A percentile compares a stretch with the other conserved stretches of the same genome.
Conservation (phyloP, 2,888 invertebrate species). For the Stictocephala bisonia region DNA sequence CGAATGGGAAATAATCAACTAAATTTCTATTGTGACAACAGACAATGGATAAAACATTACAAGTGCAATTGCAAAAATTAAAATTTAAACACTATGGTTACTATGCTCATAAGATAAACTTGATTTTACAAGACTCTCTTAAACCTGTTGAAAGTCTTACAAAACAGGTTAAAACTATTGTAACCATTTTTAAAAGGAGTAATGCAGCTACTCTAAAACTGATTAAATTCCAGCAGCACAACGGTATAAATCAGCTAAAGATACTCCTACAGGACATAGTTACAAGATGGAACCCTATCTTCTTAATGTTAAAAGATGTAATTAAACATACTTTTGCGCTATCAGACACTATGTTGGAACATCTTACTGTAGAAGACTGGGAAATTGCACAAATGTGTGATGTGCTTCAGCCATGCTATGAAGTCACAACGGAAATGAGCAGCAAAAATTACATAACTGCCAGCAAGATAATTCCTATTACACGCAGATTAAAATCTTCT, state of each 20-base stretch:
- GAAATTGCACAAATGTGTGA: constrained; percentile 19
- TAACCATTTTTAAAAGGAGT: constrained; percentile 16
- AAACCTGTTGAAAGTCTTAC: neutral
- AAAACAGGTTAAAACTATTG: constrained; percentile 15
- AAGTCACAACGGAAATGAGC: constrained; percentile 45
- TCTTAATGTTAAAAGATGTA: constrained; percentile 11
- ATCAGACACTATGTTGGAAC: constrained; percentile 4
- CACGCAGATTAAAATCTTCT: constrained; percentile 18
- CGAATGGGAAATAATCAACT: constrained; percentile 58
- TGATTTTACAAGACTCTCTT: constrained; percentile 13
- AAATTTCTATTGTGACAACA: constrained; percentile 58
- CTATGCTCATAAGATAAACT: constrained; percentile 39
- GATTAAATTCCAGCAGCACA: neutral
- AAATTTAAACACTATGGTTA: constrained; percentile 54
- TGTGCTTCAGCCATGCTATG: constrained; percentile 39
- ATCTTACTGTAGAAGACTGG: neutral
- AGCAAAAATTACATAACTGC: constrained; percentile 43
- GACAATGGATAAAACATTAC: constrained; percentile 52
- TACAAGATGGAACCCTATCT: constrained; percentile 18
- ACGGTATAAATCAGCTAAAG: constrained; percentile 16
- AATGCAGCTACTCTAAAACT: neutral
- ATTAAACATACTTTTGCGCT: constrained; percentile 50
- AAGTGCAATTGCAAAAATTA: constrained; percentile 45
- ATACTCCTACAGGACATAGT: constrained; percentile 8
- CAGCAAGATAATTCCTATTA: constrained; percentile 37